Conservation (phyloP, 2,888 invertebrate genomes). For the Sphaerophoria taeniata region DNA sequence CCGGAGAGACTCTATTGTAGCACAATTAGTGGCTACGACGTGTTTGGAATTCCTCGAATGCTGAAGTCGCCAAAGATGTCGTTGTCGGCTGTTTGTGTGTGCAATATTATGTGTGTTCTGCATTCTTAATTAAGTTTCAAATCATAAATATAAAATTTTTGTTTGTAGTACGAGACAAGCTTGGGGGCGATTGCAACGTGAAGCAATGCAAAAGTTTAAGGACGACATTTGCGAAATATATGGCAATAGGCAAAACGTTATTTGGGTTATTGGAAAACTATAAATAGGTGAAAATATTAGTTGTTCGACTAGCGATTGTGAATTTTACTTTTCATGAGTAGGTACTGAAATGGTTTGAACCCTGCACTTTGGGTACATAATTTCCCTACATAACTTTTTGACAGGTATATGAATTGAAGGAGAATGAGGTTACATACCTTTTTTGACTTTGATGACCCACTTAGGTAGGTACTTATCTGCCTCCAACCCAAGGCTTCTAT, state of each 20-base stretch:
- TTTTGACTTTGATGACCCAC: too few relatives aligned
- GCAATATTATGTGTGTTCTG: conserved; percentile 49
- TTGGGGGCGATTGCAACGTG: conserved; percentile 31
- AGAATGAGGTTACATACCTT: too few relatives aligned
- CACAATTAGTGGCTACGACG: conserved; percentile 66
- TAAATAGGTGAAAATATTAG: too few relatives aligned
- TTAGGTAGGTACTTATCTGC: too few relatives aligned
- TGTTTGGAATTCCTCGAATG: conserved; percentile 61
- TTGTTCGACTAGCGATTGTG: too few relatives aligned
- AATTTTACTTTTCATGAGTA: too few relatives aligned
- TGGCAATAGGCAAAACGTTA: conserved; percentile 17
- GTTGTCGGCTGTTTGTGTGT: conserved; percentile 11
- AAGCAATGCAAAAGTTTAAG: conserved; percentile 10
- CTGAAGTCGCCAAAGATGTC: conserved; percentile 44
- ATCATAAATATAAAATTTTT: conserved; percentile 28
- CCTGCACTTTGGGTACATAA: too few relatives aligned
- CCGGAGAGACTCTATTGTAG: conserved; percentile 63
- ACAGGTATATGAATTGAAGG: too few relatives aligned
- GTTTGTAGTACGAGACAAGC: not conserved
- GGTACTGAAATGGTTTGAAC: too few relatives aligned
- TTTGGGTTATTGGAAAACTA: conserved; percentile 23
- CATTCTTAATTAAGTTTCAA: conserved; percentile 58
- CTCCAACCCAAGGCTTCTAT: too few relatives aligned
- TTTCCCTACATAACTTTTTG: too few relatives aligned
- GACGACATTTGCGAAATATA: conserved; percentile 18